Evolutionary conservation across 2,113 vertebrate genomes (phyloP).

Genomic region (Spea multiplicata): DNA sequence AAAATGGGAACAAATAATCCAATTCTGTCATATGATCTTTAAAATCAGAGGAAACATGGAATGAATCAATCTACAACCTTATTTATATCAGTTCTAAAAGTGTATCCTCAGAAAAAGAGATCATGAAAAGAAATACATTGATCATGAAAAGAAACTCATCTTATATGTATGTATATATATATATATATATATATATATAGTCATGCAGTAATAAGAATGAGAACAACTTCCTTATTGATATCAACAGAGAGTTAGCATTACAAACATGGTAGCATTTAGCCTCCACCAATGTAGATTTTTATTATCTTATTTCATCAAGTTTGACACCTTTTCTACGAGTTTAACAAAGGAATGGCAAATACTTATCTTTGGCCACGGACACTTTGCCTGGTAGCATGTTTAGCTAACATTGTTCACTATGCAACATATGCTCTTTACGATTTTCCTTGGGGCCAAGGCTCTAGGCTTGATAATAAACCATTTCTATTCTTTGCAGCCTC

Average conservation of each 20-base stretch:
- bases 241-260: too few species aligned
- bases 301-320: background rate
- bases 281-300: background rate
- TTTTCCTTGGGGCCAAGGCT: conserved; percentile 35
- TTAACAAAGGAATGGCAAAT: background rate
- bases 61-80: conserved; percentile 27
- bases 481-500: conserved; percentile 46
- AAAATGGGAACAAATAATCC: conserved; percentile 43
- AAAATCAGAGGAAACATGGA: conserved; percentile 38
- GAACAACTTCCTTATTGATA: too few species aligned
- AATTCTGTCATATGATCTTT: conserved; percentile 41
- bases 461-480: conserved; percentile 41
- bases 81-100: conserved; percentile 18
- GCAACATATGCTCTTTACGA: conserved; percentile 23
- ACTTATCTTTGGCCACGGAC: background rate
- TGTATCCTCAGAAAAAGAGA: conserved; percentile 8
- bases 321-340: background rate
- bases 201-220: background rate
- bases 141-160: too few species aligned
- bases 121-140: conserved; percentile 12
- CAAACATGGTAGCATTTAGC: too few species aligned
- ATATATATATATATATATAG: background rate
- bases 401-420: conserved; percentile 15
- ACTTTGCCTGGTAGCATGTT: conserved; percentile 15
- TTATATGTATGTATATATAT: conserved; percentile 4